Conservation (phyloP, 2,113 vertebrate species). For the Colius striatus region DNA sequence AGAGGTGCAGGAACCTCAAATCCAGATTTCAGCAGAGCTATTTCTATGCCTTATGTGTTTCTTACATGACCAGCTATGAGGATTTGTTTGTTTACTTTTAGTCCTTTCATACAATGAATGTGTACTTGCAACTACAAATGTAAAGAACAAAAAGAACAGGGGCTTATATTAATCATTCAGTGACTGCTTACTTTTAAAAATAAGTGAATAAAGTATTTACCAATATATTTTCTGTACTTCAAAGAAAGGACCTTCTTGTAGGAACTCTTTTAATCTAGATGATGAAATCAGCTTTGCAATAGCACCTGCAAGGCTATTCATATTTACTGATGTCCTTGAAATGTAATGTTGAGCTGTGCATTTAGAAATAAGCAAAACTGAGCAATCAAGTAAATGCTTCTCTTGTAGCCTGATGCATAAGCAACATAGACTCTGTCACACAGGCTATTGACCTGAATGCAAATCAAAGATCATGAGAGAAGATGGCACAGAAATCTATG, state of each 20-base stretch:
- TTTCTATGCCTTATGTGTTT: not conserved
- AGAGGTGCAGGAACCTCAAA: not conserved
- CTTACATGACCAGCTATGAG: not conserved
- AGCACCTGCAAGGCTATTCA: slow-evolving; percentile 1
- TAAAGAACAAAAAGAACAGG: not conserved
- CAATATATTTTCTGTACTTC: not conserved
- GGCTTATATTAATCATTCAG: not conserved
- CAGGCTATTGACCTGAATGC: not conserved
- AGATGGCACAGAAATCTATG: not conserved
- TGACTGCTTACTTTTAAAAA: not conserved
- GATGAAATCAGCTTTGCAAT: not conserved
- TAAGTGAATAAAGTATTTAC: not conserved
- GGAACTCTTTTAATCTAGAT: not conserved
- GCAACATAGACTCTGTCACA: not conserved
- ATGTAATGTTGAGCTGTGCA: not conserved
- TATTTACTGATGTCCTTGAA: slow-evolving; percentile 38
- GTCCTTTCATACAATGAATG: not conserved
- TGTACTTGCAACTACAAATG: not conserved
- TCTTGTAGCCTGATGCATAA: not conserved
- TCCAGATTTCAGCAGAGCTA: not conserved
- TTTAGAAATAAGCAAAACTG: not conserved
- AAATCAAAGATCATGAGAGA: not conserved
- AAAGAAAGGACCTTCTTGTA: not conserved
- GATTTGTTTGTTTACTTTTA: not conserved
- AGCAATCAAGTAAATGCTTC: not conserved